Evolutionary conservation across 2,113 vertebrate genomes (phyloP).

Genomic region (Cranoglanis bouderius): DNA sequence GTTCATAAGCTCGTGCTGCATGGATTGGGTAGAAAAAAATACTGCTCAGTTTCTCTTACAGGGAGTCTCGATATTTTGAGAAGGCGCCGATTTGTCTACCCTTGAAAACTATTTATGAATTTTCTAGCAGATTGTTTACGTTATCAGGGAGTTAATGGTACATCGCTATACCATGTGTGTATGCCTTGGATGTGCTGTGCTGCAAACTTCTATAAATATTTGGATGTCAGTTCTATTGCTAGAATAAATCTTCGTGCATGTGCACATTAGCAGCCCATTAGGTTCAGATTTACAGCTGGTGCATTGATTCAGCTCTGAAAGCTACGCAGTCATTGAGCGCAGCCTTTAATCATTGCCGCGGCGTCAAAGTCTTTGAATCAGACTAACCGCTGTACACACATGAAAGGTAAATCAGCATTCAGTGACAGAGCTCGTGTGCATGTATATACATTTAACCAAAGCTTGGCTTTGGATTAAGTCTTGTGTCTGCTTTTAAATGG

Average conservation of each 20-base stretch:
- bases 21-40: neutral
- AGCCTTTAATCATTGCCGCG: constrained; percentile 13
- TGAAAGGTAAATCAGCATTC: neutral
- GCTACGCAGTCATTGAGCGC: neutral
- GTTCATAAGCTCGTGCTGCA: neutral
- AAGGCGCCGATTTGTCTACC: neutral
- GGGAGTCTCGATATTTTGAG: neutral
- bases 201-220: neutral
- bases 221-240: neutral
- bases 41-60: neutral
- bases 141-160: neutral
- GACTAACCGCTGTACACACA: neutral
- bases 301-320: constrained; percentile 18
- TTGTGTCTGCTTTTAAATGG: neutral
- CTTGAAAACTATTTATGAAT: neutral
- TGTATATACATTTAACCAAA: neutral
- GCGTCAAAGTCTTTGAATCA: neutral
- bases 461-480: neutral
- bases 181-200: neutral
- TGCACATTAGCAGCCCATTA: neutral
- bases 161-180: neutral
- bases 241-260: neutral
- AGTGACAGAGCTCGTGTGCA: neutral
- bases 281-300: constrained; percentile 6
- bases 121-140: neutral